phyloP scores from a whole-genome alignment of 1,140 invertebrate species.

The Belonocnema kinseyi region DNA sequence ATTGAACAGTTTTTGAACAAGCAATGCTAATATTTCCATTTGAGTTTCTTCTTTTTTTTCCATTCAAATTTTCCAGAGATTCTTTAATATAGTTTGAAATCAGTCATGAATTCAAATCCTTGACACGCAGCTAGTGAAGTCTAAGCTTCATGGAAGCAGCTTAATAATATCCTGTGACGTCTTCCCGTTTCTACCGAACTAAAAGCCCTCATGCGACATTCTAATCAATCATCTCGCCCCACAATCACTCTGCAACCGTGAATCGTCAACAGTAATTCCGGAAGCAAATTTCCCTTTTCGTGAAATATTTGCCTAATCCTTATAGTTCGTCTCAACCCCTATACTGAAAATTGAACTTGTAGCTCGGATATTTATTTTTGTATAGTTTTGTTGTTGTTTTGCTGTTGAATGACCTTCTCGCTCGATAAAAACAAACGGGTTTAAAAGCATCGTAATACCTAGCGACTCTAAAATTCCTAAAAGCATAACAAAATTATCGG shows the following conservation, averaged over 20 bases:
- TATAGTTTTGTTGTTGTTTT: not conserved
- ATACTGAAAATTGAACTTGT: not conserved
- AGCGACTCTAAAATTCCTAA: not conserved
- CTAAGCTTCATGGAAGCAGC: not conserved
- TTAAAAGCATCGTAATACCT: not conserved
- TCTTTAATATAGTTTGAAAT: not conserved
- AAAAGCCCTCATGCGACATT: not conserved
- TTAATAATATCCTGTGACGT: slow-evolving; percentile 18
- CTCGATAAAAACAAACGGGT: not conserved
- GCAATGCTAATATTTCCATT: too few species aligned
- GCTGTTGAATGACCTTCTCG: not conserved
- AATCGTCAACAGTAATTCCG: not conserved
- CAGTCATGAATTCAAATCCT: not conserved
- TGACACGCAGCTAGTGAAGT: not conserved
- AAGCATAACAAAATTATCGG: not conserved
- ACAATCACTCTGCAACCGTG: not conserved
- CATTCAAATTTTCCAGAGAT: not conserved
- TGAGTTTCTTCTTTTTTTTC: not conserved
- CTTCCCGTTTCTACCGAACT: slow-evolving; percentile 5
- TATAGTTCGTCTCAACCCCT: not conserved
- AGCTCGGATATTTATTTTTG: not conserved
- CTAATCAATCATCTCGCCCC: slow-evolving; percentile 15
- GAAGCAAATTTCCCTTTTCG: not conserved
- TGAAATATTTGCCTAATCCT: not conserved
- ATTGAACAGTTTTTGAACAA: too few species aligned